Evolutionary conservation across 2,888 invertebrate genomes (phyloP), one percentile per base, ranked within the genome.

Genomic region (Leptopilina syphax): DNA sequence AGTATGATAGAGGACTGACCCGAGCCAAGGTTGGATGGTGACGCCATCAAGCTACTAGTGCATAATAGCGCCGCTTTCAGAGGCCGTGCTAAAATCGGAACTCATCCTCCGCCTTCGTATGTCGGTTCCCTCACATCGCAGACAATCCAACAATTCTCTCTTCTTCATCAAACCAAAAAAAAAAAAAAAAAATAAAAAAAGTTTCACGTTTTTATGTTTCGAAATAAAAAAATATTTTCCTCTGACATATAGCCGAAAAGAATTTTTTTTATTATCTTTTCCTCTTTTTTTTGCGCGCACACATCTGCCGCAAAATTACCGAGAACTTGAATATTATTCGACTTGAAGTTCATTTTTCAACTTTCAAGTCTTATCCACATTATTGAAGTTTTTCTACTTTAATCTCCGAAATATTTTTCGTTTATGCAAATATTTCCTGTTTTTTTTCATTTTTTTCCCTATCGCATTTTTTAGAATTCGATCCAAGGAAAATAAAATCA

Each of bases 1-100:
- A 89, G 89, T 91, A 90, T 90, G 90, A 91, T 91, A 90, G 91
- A 90, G 91, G 91, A 91, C 90, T 91, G 91, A 91, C 91, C 91
- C 90, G 90, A 91, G 89, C 90, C 91, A 91, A 91, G 91, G 91
- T 91, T 91, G 90, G 89, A 87, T 87, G 88, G 89, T 91, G 91
- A 91, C 91, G 91, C 90, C 91, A 91, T 90, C 90, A 88, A 88
- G 89, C 90, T 90, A 90, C 90, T 91, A 91, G 91, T 91, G 91
- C 91, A 91, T 91, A 91, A 91, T 91, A 90, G 90, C 89, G 87
- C 87, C 87, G 86, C 86, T 86, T 87, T 87, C 87, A 85, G 87
- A 86, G 84, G 84, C 88, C 84, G 87, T 87, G 88, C 87, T 87
- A 88, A 88, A 88, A 88, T 87, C 87, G 86, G 88, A 86, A 88